Conservation (phyloP, 2,888 invertebrate genomes). For the Alcis repandata region DNA sequence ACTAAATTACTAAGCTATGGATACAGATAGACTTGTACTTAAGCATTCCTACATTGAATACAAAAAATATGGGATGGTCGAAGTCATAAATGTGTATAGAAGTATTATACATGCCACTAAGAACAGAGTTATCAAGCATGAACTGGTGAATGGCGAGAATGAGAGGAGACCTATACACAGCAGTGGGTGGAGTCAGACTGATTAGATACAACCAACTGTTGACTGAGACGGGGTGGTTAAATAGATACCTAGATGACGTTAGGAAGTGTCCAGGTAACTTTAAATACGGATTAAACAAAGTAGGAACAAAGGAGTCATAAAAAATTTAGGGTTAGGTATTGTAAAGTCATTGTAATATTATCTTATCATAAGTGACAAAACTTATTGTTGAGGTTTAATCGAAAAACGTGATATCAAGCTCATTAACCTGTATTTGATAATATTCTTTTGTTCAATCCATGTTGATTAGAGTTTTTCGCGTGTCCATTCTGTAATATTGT, state of each 20-base stretch:
- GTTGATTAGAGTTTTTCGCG: background rate
- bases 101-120: no score
- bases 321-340: background rate
- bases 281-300: no score
- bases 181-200: no score
- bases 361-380: conserved; percentile 1
- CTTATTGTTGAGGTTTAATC: background rate
- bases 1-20: background rate
- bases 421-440: background rate
- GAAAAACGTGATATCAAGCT: background rate
- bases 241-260: no score
- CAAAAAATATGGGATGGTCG: no score
- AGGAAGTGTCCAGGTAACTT: no score
- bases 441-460: conserved; percentile 3
- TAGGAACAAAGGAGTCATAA: background rate
- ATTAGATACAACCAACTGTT: no score
- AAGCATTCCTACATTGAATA: background rate
- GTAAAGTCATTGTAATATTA: background rate
- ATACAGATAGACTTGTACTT: background rate
- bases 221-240: no score
- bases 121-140: no score
- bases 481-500: background rate
- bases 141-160: no score
- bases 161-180: no score
- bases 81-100: no score